Base-by-base conservation (phyloP, 2,113 vertebrate genomes). In the Phycodurus eques region DNA sequence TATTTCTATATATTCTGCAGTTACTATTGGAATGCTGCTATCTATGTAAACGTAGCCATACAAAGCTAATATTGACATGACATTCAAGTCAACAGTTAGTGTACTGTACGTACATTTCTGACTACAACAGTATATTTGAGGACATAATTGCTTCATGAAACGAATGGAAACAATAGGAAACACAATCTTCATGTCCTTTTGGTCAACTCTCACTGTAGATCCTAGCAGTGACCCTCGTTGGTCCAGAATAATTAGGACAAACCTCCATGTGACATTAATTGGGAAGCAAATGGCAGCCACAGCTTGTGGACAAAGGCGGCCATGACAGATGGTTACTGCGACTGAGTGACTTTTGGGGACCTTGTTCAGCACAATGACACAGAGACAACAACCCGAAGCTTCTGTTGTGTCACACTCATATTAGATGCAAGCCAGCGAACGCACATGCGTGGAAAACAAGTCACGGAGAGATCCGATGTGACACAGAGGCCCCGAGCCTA, bases 271-370 rank as follows among this genome's bases (percentile, higher is more conserved):
- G 83, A 75, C 77, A 84, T 83, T 80, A 81, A 78, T 31, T 62
- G 64, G 68, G 13, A 82, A 83, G 61, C 87, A 91, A 89, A 89
- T 82, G 87, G 84, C 83, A 77, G 75, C 74, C 71, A 73, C 86
- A 87, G 87, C 85, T 87, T 86, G 86, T 89, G 85, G 86, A 84
- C 84, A 89, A 80, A 86, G 80, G 82, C 67, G 80, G 79, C 76
- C 46, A 75, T 31, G 80, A 81, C 90, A 92, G 89, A 92, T 92
- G 90, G 91, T 72, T 73, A 9, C 68, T 74, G 80, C 42, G 76
- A 85, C 73, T 71, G 51, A 76, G 75, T 71, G 82, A 79, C 81
- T 79, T 80, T 72, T 74, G 79, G 80, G 85, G 59, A 70, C 76
- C 82, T 56, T 76, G 81, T 75, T 87, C 83, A 85, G 88, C 84